Conservation (phyloP, 1,140 invertebrate species). For the Diabrotica undecimpunctata region DNA sequence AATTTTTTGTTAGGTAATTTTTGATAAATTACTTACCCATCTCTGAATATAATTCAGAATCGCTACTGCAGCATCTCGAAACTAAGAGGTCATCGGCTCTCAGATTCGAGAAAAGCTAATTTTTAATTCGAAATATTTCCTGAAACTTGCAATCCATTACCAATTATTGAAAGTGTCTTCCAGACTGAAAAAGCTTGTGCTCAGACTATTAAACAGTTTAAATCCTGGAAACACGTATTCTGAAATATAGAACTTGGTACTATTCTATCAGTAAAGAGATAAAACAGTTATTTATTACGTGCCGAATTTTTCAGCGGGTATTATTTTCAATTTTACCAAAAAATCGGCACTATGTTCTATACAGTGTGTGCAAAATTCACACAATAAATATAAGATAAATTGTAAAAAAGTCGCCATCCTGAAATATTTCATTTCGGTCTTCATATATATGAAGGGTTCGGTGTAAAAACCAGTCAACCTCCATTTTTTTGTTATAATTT, state of each 20-base stretch:
- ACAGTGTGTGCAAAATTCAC: too few relatives aligned
- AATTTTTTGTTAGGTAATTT: too few relatives aligned
- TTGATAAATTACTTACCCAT: too few relatives aligned
- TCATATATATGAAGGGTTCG: too few relatives aligned
- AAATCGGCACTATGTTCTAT: too few relatives aligned
- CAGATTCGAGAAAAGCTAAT: background rate
- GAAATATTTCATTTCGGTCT: too few relatives aligned
- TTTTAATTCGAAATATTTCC: conserved; percentile 3
- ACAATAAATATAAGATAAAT: too few relatives aligned
- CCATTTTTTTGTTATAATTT: too few relatives aligned
- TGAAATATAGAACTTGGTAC: background rate
- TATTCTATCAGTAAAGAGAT: conserved; percentile 1
- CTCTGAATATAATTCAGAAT: too few relatives aligned
- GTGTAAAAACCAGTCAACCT: too few relatives aligned
- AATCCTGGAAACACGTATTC: background rate
- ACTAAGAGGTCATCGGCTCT: background rate
- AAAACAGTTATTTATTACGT: background rate
- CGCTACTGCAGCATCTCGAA: background rate
- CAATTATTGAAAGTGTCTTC: conserved; percentile 2
- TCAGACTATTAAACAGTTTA: background rate
- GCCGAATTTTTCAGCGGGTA: background rate
- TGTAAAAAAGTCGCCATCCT: too few relatives aligned
- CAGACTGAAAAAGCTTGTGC: conserved; percentile 1
- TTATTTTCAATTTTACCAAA: too few relatives aligned
- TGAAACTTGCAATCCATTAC: background rate